A percentile compares a stretch with the other conserved stretches of the same genome.
phyloP scores from a whole-genome alignment of 2,113 vertebrate genomes.

The Pantherophis guttatus region DNA sequence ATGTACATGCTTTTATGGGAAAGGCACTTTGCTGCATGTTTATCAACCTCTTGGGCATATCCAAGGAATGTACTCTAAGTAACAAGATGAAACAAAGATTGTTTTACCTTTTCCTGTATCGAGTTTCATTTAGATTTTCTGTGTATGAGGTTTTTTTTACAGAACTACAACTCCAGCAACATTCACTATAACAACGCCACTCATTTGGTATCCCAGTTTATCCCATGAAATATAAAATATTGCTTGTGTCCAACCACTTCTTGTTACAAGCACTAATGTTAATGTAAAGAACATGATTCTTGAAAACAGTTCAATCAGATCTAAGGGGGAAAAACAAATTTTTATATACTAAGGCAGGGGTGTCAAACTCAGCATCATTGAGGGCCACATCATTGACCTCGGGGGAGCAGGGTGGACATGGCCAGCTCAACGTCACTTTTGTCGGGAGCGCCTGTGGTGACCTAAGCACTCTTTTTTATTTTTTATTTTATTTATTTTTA shows the following conservation, averaged over 20 bases:
- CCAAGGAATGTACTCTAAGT: background rate
- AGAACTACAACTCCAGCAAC: background rate
- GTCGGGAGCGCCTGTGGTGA: no score
- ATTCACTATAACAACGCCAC: slow-evolving; percentile 3
- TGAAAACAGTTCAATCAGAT: background rate
- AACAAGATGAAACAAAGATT: background rate
- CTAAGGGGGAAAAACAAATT: background rate
- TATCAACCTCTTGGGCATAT: background rate
- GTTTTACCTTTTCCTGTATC: background rate
- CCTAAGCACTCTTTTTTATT: no score
- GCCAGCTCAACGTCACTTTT: no score
- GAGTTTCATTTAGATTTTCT: background rate
- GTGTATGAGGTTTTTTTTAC: background rate
- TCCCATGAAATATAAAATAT: slow-evolving; percentile 6
- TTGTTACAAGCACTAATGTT: background rate
- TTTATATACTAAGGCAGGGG: background rate
- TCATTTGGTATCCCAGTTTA: background rate
- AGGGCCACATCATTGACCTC: no score
- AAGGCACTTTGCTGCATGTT: background rate
- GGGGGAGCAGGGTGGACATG: no score
- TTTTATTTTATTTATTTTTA: no score
- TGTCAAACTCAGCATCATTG: no score
- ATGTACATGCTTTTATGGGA: background rate
- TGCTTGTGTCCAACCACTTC: background rate
- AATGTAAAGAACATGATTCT: slow-evolving; percentile 11